A percentile compares a stretch with the other conserved stretches of the same genome.
Evolutionary conservation across 35 echinoderm and acorn worm species (phyloP).

Genomic region (Anneissia japonica): DNA sequence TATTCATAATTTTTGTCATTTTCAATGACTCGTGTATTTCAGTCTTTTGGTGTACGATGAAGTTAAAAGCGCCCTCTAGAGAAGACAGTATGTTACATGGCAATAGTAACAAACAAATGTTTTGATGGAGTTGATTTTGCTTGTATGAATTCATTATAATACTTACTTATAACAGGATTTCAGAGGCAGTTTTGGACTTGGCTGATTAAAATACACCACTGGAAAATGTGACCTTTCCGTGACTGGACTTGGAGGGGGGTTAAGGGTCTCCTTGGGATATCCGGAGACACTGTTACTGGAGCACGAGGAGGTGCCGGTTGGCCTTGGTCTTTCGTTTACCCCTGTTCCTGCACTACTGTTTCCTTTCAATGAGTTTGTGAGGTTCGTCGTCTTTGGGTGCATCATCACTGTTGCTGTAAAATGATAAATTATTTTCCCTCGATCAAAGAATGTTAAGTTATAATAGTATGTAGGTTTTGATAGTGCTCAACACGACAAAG

Average conservation of each 20-base stretch:
- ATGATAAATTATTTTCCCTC: too few species aligned
- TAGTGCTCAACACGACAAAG: too few species aligned
- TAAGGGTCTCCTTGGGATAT: slow-evolving; percentile 93
- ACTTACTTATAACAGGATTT: not conserved
- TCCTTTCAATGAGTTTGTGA: slow-evolving; percentile 47
- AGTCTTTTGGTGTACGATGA: too few species aligned
- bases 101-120: too few species aligned
- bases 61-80: too few species aligned
- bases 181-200: not conserved
- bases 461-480: too few species aligned
- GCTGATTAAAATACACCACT: slow-evolving; percentile 12
- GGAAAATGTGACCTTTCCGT: slow-evolving; percentile 77
- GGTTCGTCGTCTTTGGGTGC: slow-evolving; percentile 79
- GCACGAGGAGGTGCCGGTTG: slow-evolving; percentile 85
- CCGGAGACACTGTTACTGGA: slow-evolving; percentile 70
- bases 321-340: slow-evolving; percentile 59
- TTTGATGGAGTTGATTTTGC: too few species aligned
- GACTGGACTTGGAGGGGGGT: slow-evolving; percentile 87
- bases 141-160: not conserved
- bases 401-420: slow-evolving; percentile 5
- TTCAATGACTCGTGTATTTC: too few species aligned
- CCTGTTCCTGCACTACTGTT: slow-evolving; percentile 39
- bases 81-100: too few species aligned
- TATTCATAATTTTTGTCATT: too few species aligned
- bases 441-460: too few species aligned